A percentile compares a stretch with the other conserved stretches of the same genome.
These are phyloP conservation scores for Stenodera caucasica DNA, from an alignment of 2,888 invertebrate genomes.

Conservation along the genomic window DNA sequence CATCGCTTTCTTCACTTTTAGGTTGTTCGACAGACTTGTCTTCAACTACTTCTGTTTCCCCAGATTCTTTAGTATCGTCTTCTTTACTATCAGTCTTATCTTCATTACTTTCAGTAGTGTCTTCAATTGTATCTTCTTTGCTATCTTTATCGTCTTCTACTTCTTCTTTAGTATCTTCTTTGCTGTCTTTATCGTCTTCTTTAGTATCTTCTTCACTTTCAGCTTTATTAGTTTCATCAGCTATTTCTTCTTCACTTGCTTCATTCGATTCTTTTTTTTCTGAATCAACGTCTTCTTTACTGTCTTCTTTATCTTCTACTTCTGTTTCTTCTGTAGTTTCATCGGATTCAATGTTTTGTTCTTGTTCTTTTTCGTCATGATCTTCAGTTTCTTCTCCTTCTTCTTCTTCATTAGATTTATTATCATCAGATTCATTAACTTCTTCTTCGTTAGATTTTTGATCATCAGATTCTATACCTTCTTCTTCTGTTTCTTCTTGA, in stretches of 20 bases:
- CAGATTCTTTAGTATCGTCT: constrained; percentile 17
- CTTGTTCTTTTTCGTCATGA: constrained; percentile 31
- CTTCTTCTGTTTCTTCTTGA: constrained; percentile 36
- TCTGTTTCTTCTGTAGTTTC: constrained; percentile 26
- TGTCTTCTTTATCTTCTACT: constrained; percentile 26
- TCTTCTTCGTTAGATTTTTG: constrained; percentile 54
- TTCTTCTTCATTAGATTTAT: constrained; percentile 54
- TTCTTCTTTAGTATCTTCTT: constrained; percentile 24
- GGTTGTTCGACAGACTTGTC: constrained; percentile 5
- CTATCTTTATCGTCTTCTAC: constrained; percentile 24
- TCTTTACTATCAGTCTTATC: constrained; percentile 29
- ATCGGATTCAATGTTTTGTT: constrained; percentile 19
- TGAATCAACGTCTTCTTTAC: constrained; percentile 25
- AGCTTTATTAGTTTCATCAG: not conserved
- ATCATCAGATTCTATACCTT: constrained; percentile 47
- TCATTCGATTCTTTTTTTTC: constrained; percentile 25
- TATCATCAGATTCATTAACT: constrained; percentile 54
- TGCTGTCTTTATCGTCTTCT: constrained; percentile 7
- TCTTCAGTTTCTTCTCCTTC: constrained; percentile 37
- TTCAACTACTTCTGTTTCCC: constrained; percentile 19
- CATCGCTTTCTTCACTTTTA: constrained; percentile 14
- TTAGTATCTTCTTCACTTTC: constrained; percentile 4
- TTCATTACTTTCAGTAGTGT: constrained; percentile 26
- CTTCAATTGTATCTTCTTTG: constrained; percentile 25
- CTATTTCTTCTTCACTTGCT: constrained; percentile 14